Evolutionary conservation across 64 coral and sea anemone species (phyloP), one percentile per base, ranked within the genome.

Genomic region (Actinia equina): DNA sequence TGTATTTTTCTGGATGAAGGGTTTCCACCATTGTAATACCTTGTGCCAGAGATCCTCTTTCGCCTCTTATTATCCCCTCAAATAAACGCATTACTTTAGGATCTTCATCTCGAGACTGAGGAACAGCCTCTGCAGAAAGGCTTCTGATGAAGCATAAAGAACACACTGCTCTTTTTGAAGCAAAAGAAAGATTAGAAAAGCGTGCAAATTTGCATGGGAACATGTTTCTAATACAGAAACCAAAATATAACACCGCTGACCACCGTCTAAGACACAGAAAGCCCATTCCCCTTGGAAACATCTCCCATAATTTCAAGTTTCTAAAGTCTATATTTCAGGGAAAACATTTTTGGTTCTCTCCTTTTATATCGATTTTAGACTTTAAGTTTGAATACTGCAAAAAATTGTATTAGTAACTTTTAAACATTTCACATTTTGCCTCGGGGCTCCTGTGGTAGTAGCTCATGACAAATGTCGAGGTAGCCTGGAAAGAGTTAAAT

Each of bases 21-120:
- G 97, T 91, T 88, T 99, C 97, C 23, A 99, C 91, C 9, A 99
- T 83, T 69, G 97, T 99, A 52, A 99, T 99, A 17, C 87, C 97
- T 27, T 90, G 91, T 10, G 97, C 97, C 23, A 99, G 85, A 44
- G 85, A 89, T 80, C 88, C 70, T 88, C 94, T 86, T 6, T 91
- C 76, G 13, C 94, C 94, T 63, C 63, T 69, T 63, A 74, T 93
- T 23, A 96, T 85, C 42, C 94, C 94, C 25, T 93, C 88, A 88
- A 93, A 96, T 62, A 96, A 80, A n/a, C 23, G 71, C 17, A 55
- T 16, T 81, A 96, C 45, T 88, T 85, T 79, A 5, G 85, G 80
- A 18, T 93, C 80, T 88, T 90, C 86, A 5, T 87, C 84, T 58
- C 46, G 42, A 84, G 42, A 27, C 59, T 93, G 77, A 12, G 56